A percentile compares a stretch with the other conserved stretches of the same genome.
phyloP scores from a whole-genome alignment of 1,140 invertebrate species.

The Ridgeia piscesae region DNA sequence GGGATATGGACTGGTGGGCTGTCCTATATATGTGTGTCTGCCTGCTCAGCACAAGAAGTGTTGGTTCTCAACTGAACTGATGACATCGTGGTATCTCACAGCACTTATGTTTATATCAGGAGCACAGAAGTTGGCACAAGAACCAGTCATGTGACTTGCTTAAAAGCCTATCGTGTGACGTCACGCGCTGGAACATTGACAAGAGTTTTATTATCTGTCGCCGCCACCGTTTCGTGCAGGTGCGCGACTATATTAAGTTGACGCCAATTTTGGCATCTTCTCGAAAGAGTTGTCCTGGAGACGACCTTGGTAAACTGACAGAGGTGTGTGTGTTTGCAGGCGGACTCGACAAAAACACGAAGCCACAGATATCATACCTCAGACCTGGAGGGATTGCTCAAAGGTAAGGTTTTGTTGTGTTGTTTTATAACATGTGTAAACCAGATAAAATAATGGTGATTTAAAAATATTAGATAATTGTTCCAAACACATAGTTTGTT shows the following conservation, averaged over 20 bases:
- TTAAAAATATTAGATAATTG: neutral
- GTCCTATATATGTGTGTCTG: neutral
- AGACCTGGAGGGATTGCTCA: constrained; percentile 66
- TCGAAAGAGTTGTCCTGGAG: neutral
- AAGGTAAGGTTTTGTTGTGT: constrained; percentile 42
- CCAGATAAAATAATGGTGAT: neutral
- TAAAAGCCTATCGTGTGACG: neutral
- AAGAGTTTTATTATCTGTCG: neutral
- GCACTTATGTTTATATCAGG: neutral
- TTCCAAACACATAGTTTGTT: neutral
- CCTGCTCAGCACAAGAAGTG: neutral
- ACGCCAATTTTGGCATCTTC: neutral
- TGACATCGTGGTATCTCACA: neutral
- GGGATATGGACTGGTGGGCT: neutral
- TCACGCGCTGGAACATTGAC: neutral
- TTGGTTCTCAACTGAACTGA: neutral
- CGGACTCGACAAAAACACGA: constrained; percentile 63
- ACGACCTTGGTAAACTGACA: neutral
- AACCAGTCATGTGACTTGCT: neutral
- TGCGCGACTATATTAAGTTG: neutral
- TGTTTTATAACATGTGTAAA: constrained; percentile 17
- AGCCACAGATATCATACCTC: constrained; percentile 64
- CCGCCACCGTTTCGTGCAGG: neutral
- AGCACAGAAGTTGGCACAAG: neutral
- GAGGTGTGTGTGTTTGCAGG: constrained; percentile 55